phyloP scores from a whole-genome alignment of 2,797 vertebrate species.

The Pseudocheirus occidentalis region DNA sequence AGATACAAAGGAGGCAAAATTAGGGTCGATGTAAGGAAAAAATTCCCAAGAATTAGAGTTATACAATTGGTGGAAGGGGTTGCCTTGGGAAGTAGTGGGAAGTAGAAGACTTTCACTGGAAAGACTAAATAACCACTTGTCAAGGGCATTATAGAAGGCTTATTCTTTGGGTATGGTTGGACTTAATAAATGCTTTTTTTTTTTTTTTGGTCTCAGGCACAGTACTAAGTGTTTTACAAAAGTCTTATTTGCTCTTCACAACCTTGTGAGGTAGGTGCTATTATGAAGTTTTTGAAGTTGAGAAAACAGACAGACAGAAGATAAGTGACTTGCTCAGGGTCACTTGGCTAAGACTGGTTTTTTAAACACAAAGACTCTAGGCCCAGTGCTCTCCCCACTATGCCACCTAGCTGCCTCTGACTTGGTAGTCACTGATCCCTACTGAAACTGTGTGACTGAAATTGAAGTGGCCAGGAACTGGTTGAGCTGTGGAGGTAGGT shows the following conservation, averaged over 20 bases:
- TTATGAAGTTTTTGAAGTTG: too few species aligned
- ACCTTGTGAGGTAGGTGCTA: too few species aligned
- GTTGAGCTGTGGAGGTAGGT: too few species aligned
- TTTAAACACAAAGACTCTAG: too few species aligned
- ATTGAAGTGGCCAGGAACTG: too few species aligned
- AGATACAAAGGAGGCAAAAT: background rate
- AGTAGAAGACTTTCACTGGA: too few species aligned
- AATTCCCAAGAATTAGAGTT: background rate
- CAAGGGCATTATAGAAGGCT: background rate
- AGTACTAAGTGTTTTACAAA: background rate
- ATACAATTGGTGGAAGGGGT: background rate
- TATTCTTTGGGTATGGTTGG: background rate
- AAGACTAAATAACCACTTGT: background rate
- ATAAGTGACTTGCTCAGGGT: too few species aligned
- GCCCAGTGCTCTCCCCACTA: too few species aligned
- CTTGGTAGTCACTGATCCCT: background rate
- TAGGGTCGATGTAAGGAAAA: too few species aligned
- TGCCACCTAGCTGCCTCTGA: background rate
- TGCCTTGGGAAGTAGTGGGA: too few species aligned
- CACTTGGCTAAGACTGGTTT: too few species aligned
- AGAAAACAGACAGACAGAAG: too few species aligned
- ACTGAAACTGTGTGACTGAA: slow-evolving; percentile 13
- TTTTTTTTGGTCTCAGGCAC: background rate
- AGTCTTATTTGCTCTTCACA: background rate
- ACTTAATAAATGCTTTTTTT: background rate